Evolutionary conservation across 2,888 invertebrate genomes (phyloP).

Genomic region (Panorpa germanica): DNA sequence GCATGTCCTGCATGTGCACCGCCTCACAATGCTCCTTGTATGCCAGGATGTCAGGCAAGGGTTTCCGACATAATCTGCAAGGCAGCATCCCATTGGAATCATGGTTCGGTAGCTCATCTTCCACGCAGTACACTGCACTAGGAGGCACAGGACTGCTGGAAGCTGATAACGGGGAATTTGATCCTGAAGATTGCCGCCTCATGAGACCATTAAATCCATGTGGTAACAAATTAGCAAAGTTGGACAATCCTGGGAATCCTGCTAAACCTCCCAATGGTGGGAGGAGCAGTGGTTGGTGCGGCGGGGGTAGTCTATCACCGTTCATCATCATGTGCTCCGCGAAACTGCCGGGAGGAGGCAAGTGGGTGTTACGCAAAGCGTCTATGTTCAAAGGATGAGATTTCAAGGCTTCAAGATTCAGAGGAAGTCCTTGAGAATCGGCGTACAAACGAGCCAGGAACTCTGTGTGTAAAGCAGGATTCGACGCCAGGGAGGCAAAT

Average conservation of each 20-base stretch:
- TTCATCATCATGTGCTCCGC: conserved; percentile 28
- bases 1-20: too few species aligned
- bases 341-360: conserved; percentile 24
- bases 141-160: too few species aligned
- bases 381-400: conserved; percentile 17
- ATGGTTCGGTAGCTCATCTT: too few species aligned
- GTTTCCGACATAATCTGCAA: too few species aligned
- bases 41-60: too few species aligned
- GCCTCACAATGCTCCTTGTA: too few species aligned
- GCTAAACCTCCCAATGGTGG: conserved; percentile 34
- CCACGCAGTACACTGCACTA: too few species aligned
- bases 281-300: conserved; percentile 35
- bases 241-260: conserved; percentile 31
- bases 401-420: conserved; percentile 45
- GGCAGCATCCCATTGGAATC: too few species aligned
- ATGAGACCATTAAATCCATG: conserved; percentile 24
- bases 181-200: conserved; percentile 27
- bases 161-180: conserved; percentile 30
- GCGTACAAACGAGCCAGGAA: conserved; percentile 61
- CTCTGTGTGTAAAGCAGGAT: conserved; percentile 53
- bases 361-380: too few species aligned
- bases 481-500: conserved; percentile 31
- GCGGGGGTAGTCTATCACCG: conserved; percentile 25
- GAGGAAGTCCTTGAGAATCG: conserved; percentile 37
- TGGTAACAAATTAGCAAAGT: conserved; percentile 22